Base-by-base conservation (phyloP, 2,888 invertebrate genomes). In the Zaprionus obscuricornis region DNA sequence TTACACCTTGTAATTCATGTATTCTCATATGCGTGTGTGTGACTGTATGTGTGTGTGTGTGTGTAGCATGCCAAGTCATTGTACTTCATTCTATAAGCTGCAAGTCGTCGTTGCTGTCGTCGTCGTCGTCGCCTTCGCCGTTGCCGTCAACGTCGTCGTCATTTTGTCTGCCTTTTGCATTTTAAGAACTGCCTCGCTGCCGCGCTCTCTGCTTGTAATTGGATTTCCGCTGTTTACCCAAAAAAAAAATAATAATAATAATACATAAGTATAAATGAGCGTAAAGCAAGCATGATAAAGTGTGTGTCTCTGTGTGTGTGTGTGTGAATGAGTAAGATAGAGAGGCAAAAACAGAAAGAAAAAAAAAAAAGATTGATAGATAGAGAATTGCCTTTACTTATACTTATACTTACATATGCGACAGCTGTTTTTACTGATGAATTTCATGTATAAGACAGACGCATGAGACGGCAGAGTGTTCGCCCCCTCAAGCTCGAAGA, bases 151-250 rank as follows among this genome's bases (percentile, higher is more conserved):
- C 40, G 68, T 42, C 39, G 75, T 50, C 75, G 83, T 58, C 76
- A 59, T 52, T 60, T 6, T 66, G 85, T 77, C 77, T 76, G 76
- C 76, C 51, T 54, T n/a, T 47, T 66, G 59, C 71, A 70, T 65
- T 65, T n/a, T 67, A 33, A 16, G 33, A 43, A 62, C 54, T 47
- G 52, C n/a, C n/a, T n/a, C n/a, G n/a, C n/a, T n/a, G 34, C 34
- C 40, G 42, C 43, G 45, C 31, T 62, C 62, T 63, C 57, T 58
- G 76, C 73, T 66, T 76, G 78, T 78, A 78, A 78, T 78, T 85
- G 82, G 74, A 78, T 84, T 78, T 78, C 82, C 85, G 78, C 65
- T 70, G 68, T 81, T 82, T 67, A 82, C 52, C 36, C 54, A 55
- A 66, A 26, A 43, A 50, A 70, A n/a, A n/a, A n/a, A n/a, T n/a